Evolutionary conservation across 2,797 vertebrate species (phyloP).

Genomic region (Periophthalmus magnuspinnatus): DNA sequence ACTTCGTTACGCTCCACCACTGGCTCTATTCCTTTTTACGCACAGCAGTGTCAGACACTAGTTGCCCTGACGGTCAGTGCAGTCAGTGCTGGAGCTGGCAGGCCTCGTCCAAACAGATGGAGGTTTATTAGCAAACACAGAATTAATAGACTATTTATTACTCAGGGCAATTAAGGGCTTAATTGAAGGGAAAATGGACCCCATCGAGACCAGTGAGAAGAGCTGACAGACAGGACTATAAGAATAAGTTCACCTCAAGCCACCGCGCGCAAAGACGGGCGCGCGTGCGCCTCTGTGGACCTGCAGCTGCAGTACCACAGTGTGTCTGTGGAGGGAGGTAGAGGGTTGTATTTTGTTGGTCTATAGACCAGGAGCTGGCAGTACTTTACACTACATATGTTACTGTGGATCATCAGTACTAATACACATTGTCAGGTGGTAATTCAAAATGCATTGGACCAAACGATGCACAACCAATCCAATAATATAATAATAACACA

Average conservation of each 20-base stretch:
- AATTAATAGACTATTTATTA: conserved; percentile 70
- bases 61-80: conserved; percentile 24
- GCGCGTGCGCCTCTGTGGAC: not conserved
- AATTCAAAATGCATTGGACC: too few relatives aligned
- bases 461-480: not conserved
- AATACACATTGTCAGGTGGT: too few relatives aligned
- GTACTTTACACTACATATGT: not conserved
- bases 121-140: conserved; percentile 63
- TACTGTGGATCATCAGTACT: too few relatives aligned
- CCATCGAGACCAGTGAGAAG: conserved; percentile 22
- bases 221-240: conserved; percentile 27
- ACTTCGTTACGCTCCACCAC: too few relatives aligned
- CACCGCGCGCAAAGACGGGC: conserved; percentile 19
- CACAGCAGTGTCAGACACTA: conserved; percentile 27
- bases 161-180: conserved; percentile 60
- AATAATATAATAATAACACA: not conserved
- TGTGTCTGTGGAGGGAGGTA: conserved; percentile 46
- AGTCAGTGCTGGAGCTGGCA: conserved; percentile 45
- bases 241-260: conserved; percentile 38
- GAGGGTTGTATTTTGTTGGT: conserved; percentile 22
- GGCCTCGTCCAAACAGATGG: conserved; percentile 57
- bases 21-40: not conserved
- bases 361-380: not conserved
- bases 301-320: conserved; percentile 26
- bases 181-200: conserved; percentile 66